phyloP scores from a whole-genome alignment of 2,113 vertebrate genomes.

The Seriola quinqueradiata region DNA sequence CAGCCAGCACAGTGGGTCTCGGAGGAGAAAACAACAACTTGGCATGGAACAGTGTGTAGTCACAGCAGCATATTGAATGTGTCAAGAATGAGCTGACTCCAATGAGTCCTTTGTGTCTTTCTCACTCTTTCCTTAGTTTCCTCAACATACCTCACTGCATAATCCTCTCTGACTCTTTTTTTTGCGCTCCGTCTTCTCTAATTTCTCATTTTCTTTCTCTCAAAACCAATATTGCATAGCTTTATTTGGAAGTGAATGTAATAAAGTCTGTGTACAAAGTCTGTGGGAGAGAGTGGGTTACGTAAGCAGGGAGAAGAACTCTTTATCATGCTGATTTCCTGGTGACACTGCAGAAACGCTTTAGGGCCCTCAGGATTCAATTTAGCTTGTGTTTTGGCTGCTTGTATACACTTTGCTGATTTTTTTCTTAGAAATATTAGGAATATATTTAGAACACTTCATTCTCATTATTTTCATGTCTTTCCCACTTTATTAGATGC shows the following conservation, averaged over 20 bases:
- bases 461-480: not conserved
- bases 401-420: not conserved
- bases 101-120: constrained; percentile 6
- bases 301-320: constrained; percentile 10
- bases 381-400: constrained; percentile 9
- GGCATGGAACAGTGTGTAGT: constrained; percentile 51
- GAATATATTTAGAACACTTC: not conserved
- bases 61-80: constrained; percentile 51
- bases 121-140: constrained; percentile 6
- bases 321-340: constrained; percentile 47
- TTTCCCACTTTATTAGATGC: not conserved
- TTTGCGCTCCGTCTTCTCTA: not conserved
- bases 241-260: constrained; percentile 27
- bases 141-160: not conserved
- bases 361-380: constrained; percentile 13
- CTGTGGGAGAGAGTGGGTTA: constrained; percentile 26
- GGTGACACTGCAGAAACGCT: constrained; percentile 41
- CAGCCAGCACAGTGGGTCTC: constrained; percentile 51
- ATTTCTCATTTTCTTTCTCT: constrained; percentile 4
- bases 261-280: constrained; percentile 33
- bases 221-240: constrained; percentile 10
- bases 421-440: not conserved
- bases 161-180: constrained; percentile 19
- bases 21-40: constrained; percentile 62
- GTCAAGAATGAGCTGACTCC: constrained; percentile 38